These are phyloP conservation scores for Porites evermanni DNA, from an alignment of 92 coral and sea anemone genomes.

Conservation along the genomic window DNA sequence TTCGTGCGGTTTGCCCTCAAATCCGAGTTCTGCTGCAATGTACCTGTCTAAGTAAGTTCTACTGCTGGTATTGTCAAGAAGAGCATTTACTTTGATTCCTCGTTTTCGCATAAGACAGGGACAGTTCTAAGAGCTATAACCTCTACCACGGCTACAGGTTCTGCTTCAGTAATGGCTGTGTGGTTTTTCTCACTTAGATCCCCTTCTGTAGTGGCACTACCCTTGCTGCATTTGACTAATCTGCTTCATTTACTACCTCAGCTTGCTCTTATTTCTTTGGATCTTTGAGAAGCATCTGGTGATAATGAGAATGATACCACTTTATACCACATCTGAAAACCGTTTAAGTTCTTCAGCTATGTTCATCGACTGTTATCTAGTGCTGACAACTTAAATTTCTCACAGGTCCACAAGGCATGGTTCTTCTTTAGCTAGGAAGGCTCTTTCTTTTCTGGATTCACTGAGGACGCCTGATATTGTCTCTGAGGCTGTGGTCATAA, in stretches of 20 bases:
- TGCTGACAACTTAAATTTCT: conserved; percentile 38
- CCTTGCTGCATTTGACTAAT: neutral
- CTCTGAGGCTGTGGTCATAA: conserved; percentile 57
- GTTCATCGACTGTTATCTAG: conserved; percentile 23
- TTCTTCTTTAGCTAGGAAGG: conserved; percentile 17
- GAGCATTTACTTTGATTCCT: conserved; percentile 18
- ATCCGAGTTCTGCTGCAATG: conserved; percentile 43
- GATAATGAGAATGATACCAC: conserved; percentile 41
- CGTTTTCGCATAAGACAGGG: conserved; percentile 52
- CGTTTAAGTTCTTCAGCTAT: conserved; percentile 38
- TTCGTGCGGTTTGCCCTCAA: conserved; percentile 56
- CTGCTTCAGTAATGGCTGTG: conserved; percentile 32
- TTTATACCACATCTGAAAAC: conserved; percentile 57
- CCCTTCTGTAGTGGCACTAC: conserved; percentile 26
- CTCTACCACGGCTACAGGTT: conserved; percentile 4
- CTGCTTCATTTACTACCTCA: neutral
- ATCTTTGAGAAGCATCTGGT: conserved; percentile 49
- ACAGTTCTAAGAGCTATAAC: conserved; percentile 58
- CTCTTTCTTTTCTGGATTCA: conserved; percentile 21
- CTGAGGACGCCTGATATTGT: conserved; percentile 36
- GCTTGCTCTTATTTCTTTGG: neutral
- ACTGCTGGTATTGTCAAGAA: conserved; percentile 42
- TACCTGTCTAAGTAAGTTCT: conserved; percentile 31
- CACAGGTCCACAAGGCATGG: conserved; percentile 64
- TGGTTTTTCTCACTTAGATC: conserved; percentile 44